These are phyloP conservation scores for Saturnia pavonia DNA, from an alignment of 2,888 invertebrate genomes.

Conservation along the genomic window DNA sequence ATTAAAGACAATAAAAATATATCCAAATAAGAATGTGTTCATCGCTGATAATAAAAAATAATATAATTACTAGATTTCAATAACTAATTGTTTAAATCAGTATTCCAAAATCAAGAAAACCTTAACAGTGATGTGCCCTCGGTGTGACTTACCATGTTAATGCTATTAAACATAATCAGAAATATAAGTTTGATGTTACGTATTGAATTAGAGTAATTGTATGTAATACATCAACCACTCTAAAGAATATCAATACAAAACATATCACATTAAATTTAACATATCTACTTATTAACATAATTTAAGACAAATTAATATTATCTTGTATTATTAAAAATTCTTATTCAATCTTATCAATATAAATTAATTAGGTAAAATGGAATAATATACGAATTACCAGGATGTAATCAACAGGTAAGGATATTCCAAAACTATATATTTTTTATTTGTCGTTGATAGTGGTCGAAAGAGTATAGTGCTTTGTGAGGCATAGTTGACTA, in stretches of 20 bases:
- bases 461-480: background rate
- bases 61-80: background rate
- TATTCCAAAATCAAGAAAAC: slow-evolving; percentile 25
- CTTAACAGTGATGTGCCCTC: slow-evolving; percentile 75
- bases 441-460: background rate
- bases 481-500: too few species aligned
- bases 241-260: slow-evolving; percentile 79
- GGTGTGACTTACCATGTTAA: slow-evolving; percentile 40
- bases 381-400: background rate
- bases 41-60: background rate
- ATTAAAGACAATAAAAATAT: background rate
- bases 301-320: slow-evolving; percentile 23
- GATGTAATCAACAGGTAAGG: background rate
- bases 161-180: slow-evolving; percentile 44
- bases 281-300: slow-evolving; percentile 46
- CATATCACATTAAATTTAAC: slow-evolving; percentile 70
- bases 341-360: background rate
- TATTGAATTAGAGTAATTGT: slow-evolving; percentile 73
- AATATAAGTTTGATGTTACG: slow-evolving; percentile 44
- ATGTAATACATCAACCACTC: slow-evolving; percentile 74
- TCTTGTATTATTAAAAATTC: slow-evolving; percentile 17
- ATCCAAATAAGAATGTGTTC: background rate
- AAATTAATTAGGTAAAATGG: slow-evolving; percentile 2
- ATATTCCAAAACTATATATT: background rate
- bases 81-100: background rate